These are phyloP conservation scores for Oostethus manadensis DNA, from an alignment of 2,113 vertebrate species.

Conservation along the genomic window DNA sequence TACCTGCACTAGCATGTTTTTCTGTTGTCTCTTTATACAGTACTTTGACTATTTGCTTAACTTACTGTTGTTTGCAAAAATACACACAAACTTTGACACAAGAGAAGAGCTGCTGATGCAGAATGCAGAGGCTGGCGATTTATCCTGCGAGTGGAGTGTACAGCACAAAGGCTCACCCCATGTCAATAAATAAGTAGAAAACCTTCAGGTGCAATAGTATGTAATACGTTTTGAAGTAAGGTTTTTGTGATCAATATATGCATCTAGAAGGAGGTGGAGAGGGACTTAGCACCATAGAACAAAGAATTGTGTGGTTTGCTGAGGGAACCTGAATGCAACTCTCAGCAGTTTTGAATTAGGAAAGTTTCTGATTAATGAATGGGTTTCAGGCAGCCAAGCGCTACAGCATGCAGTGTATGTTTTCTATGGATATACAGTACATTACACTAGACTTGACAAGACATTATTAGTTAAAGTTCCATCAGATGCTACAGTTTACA, in stretches of 20 bases:
- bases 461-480: no score
- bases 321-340: neutral
- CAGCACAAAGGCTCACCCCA: neutral
- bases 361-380: constrained; percentile 15
- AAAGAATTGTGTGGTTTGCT: constrained; percentile 1
- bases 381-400: constrained; percentile 7
- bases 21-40: neutral
- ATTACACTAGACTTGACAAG: no score
- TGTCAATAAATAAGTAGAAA: constrained; percentile 27
- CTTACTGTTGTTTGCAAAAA: neutral
- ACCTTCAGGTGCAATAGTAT: constrained; percentile 27
- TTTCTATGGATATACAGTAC: no score
- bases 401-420: no score
- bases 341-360: constrained; percentile 20
- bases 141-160: neutral
- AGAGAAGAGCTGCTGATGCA: neutral
- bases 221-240: constrained; percentile 21
- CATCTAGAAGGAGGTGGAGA: constrained; percentile 18
- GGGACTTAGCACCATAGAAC: neutral
- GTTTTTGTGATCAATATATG: constrained; percentile 29
- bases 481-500: no score
- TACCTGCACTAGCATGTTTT: constrained; percentile 12
- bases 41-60: neutral
- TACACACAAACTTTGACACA: constrained; percentile 8
- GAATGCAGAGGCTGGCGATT: constrained; percentile 10